Evolutionary conservation across 2,113 vertebrate species (phyloP), one percentile per base, ranked within the genome.

Genomic region (Oplegnathus fasciatus): DNA sequence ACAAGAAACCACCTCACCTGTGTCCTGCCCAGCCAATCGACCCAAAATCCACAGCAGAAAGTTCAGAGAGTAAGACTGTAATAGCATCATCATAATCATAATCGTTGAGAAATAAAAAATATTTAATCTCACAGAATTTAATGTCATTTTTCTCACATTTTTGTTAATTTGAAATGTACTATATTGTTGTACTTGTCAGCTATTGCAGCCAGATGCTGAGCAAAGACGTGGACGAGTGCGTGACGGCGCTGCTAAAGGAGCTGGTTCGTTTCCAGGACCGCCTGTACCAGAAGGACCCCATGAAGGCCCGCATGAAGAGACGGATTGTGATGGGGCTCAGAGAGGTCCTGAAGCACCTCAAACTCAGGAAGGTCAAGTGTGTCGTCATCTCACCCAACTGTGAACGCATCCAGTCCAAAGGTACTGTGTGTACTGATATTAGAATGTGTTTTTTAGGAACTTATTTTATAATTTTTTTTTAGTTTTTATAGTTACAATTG

Each of bases 331-430:
- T 99, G 98, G 98, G 98, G 28, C 95, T 99, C 68, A 89, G 98
- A 81, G 98, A 99, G 91, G 98, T 99, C 42, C 93, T 98, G 68
- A 99, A 99, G 90, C 97, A 99, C 79, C 95, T 99, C 84, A 98
- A 97, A 85, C 97, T 99, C 77, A 95, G 93, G 82, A 99, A 97
- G 92, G 84, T 99, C 78, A 99, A 99, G 78, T 99, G 98, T 83
- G 94, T 99, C 78, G 94, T 99, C 91, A 99, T 99, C 91, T 99
- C 98, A 48, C 98, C 98, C 60, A 99, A 99, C 96, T 99, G 98
- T 86, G 98, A 99, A 89, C 98, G 97, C 85, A 98, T 97, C 73
- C 97, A 99, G 79, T 97, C 97, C 24, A 99, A 99, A 96, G 98
- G 98, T 99, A 94, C 78, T 0, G 0, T 2, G 55, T 37, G n/a